Evolutionary conservation across 2,113 vertebrate genomes (phyloP).

Genomic region (Serinus canaria): DNA sequence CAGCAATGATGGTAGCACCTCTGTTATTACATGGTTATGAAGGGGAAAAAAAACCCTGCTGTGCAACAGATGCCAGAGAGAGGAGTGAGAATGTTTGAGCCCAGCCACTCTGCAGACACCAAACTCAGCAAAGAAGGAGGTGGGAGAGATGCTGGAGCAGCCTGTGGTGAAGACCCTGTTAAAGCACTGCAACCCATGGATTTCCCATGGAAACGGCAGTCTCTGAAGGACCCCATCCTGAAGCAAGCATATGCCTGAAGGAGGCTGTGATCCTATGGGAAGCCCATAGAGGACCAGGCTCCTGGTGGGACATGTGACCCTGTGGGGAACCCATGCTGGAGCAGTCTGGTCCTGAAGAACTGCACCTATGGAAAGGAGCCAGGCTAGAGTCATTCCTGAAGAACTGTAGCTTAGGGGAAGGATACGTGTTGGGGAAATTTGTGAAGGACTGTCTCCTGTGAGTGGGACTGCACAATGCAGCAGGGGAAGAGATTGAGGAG

Average conservation of each 20-base stretch:
- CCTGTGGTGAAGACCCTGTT: neutral
- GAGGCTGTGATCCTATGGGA: neutral
- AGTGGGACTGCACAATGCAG: neutral
- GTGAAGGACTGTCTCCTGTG: neutral
- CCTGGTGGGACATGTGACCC: neutral
- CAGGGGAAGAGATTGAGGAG: neutral
- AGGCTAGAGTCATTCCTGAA: neutral
- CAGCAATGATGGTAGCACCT: rapidly evolving
- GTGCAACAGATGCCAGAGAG: neutral
- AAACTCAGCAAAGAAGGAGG: neutral
- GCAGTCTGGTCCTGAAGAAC: neutral
- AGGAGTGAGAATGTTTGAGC: neutral
- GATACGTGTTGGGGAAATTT: rapidly evolving
- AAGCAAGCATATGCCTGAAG: neutral
- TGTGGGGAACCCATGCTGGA: neutral
- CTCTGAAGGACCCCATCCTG: neutral
- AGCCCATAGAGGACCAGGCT: neutral
- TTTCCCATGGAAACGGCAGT: neutral
- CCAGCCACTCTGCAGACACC: neutral
- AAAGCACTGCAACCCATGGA: neutral
- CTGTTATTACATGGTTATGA: neutral
- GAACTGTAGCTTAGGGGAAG: neutral
- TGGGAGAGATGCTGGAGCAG: neutral
- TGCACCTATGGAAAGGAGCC: neutral
- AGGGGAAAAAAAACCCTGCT: neutral